Evolutionary conservation across 1,140 invertebrate species (phyloP), one percentile per base, ranked within the genome.

Genomic region (Mylabris phalerata): DNA sequence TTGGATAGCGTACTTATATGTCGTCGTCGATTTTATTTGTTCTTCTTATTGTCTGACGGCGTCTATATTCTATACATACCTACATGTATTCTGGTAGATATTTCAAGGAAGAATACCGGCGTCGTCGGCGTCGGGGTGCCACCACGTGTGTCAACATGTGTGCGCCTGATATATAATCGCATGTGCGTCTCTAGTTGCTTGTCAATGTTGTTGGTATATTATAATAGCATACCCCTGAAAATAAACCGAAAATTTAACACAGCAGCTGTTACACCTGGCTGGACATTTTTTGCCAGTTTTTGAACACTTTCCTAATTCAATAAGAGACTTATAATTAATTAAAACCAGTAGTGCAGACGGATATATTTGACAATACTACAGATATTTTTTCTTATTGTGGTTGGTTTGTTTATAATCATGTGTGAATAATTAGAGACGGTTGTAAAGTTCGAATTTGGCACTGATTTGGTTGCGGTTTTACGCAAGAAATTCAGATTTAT

Each of bases 191-290:
- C 4, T 50, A 46, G 60, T 57, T 55, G 66, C 61, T 65, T 66
- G 64, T 66, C 64, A 66, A 51, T 60, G 59, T 32, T 32, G 7
- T 32, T 5, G 32, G 7, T 32, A 32, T 32, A 32, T 19, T 19
- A 19, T 19, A 32, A 4, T 32, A 32, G 32, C 32, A 32, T 7
- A 60, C 60, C 59, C 62, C 64, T 54, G 59, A 66, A 68, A 32
- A 68, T 68, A 68, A 66, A 55, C 60, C 59, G 50, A 32, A 32
- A 32, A 32, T 5, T 7, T 32, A 32, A 32, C 32, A 32, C 32
- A 32, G 7, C 65, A 67, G 66, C 66, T 67, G 66, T 67, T 57
- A 61, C 66, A 68, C 66, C 66, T 68, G 66, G 66, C 66, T 61
- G 66, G 66, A 68, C 64, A 67, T 67, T 67, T 67, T 67, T 67